Conservation (phyloP, 1,140 invertebrate species). For the Palaemon carinicauda region DNA sequence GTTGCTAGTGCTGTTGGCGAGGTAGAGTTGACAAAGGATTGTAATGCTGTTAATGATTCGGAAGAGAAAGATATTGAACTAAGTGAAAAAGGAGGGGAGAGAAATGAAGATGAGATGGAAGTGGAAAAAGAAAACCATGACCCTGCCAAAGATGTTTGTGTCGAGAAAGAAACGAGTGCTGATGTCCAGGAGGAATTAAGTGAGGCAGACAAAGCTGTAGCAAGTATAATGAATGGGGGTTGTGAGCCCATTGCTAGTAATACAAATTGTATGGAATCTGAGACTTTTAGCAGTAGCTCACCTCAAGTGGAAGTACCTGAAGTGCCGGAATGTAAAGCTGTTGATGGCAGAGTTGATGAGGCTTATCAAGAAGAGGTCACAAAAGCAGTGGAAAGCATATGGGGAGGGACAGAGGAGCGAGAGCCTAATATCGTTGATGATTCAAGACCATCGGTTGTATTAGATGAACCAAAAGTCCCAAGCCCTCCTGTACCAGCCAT, state of each 20-base stretch:
- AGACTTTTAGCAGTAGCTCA: constrained; percentile 25
- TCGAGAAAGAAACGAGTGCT: constrained; percentile 12
- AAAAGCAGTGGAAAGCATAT: constrained; percentile 58
- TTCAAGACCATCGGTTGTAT: background rate
- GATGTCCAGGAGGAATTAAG: constrained; percentile 44
- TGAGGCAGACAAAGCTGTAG: constrained; percentile 59
- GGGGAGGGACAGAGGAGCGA: constrained; percentile 48
- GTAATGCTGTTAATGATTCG: background rate
- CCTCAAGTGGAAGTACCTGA: constrained; percentile 40
- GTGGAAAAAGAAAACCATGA: constrained; percentile 28
- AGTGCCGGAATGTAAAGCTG: constrained; percentile 44
- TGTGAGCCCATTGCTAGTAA: constrained; percentile 21
- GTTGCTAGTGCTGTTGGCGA: background rate
- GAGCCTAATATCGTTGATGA: constrained; percentile 25
- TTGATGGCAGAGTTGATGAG: constrained; percentile 48
- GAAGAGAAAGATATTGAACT: constrained; percentile 15
- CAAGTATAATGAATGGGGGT: constrained; percentile 57
- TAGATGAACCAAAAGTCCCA: constrained; percentile 51
- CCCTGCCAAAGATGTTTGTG: constrained; percentile 1
- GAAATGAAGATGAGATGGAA: constrained; percentile 32
- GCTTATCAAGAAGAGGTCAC: constrained; percentile 56
- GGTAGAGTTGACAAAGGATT: constrained; percentile 6
- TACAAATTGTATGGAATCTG: constrained; percentile 29
- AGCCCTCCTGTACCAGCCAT: background rate
- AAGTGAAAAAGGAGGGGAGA: background rate